Evolutionary conservation across 2,888 invertebrate genomes (phyloP).

Genomic region (Villa cingulata): DNA sequence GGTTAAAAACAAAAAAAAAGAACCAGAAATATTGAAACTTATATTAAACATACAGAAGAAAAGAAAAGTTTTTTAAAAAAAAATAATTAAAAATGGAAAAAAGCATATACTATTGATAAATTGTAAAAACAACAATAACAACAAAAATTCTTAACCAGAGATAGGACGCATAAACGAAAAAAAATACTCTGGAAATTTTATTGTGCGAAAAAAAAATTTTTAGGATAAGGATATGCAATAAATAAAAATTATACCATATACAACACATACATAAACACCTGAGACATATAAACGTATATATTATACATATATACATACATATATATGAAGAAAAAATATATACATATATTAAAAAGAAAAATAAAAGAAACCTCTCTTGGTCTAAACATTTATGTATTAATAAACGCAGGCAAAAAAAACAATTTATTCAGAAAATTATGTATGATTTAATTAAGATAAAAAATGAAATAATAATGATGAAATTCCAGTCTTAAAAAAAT

Average conservation of each 20-base stretch:
- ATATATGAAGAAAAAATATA: no score
- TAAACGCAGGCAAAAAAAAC: background rate
- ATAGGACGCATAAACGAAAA: no score
- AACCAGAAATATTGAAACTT: background rate
- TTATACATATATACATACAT: no score
- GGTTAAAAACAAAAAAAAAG: conserved; percentile 42
- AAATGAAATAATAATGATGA: no score
- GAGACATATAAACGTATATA: background rate
- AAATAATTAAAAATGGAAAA: background rate
- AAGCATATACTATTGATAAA: background rate
- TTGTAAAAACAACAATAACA: background rate
- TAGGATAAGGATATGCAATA: background rate
- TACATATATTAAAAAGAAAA: background rate
- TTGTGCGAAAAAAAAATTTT: background rate
- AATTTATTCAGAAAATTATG: background rate
- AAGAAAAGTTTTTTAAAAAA: background rate
- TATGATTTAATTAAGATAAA: background rate
- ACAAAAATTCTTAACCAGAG: no score
- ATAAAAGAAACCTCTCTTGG: background rate
- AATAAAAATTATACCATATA: background rate
- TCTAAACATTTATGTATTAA: background rate
- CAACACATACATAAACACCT: background rate
- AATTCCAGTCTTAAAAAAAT: background rate
- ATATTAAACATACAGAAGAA: background rate
- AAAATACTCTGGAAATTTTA: no score